Conservation (phyloP, 2,113 vertebrate species). For the Sciurus niger region DNA sequence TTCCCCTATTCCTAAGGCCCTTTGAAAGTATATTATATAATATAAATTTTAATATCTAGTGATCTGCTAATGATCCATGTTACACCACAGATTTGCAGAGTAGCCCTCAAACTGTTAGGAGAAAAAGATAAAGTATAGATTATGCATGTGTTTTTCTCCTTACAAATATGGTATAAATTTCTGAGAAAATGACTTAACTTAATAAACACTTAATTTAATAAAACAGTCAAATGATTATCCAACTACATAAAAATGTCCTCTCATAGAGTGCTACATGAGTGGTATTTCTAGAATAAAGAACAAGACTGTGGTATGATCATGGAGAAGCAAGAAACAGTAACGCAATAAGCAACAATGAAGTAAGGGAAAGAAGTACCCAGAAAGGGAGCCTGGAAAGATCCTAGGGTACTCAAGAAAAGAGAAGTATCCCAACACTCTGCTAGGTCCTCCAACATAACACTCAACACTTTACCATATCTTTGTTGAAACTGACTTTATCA, state of each 20-base stretch:
- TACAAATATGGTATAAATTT: conserved; percentile 31
- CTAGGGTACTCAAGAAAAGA: conserved; percentile 76
- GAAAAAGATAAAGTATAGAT: conserved; percentile 12
- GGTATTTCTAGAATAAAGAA: conserved; percentile 49
- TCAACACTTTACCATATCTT: conserved; percentile 93
- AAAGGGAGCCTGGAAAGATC: conserved; percentile 54
- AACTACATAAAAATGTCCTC: conserved; percentile 29
- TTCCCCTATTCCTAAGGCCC: not conserved
- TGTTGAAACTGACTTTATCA: conserved; percentile 95
- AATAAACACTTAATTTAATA: not conserved
- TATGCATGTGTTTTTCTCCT: not conserved
- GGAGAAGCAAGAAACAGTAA: not conserved
- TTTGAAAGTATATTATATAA: conserved; percentile 41
- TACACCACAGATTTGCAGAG: not conserved
- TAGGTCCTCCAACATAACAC: conserved; percentile 96
- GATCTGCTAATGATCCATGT: not conserved
- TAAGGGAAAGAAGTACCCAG: not conserved
- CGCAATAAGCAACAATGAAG: not conserved
- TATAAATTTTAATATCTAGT: conserved; percentile 28
- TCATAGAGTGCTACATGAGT: not conserved
- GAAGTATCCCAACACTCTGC: conserved; percentile 92
- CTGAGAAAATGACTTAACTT: conserved; percentile 21
- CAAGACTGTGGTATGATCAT: not conserved
- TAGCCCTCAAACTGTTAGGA: not conserved
- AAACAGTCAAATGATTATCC: not conserved